A percentile compares a stretch with the other conserved stretches of the same genome.
Conservation (phyloP, 2,797 vertebrate genomes). For the Pseudochirops cupreus region DNA sequence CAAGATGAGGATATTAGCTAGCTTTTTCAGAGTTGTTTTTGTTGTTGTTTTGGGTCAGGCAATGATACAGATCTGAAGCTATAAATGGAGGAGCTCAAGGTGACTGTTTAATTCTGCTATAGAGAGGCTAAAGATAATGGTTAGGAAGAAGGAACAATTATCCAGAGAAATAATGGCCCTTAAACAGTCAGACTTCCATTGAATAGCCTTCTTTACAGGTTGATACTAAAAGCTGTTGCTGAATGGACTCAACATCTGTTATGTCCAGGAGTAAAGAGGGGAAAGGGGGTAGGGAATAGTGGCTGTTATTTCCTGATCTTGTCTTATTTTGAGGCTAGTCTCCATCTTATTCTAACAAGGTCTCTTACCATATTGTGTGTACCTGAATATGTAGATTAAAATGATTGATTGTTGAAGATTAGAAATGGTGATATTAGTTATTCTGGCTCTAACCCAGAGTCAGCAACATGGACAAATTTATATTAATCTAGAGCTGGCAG, state of each 20-base stretch:
- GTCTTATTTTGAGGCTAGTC: slow-evolving; percentile 28
- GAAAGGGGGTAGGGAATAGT: slow-evolving; percentile 13
- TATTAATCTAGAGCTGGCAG: slow-evolving; percentile 68
- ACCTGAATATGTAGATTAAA: slow-evolving; percentile 57
- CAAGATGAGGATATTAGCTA: background rate
- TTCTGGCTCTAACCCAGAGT: slow-evolving; percentile 44
- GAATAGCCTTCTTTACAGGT: slow-evolving; percentile 22
- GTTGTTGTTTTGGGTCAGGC: background rate
- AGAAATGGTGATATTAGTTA: slow-evolving; percentile 46
- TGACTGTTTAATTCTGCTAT: background rate
- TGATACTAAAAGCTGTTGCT: slow-evolving; percentile 23
- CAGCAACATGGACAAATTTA: slow-evolving; percentile 67
- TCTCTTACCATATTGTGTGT: slow-evolving; percentile 40
- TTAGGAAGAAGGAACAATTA: slow-evolving; percentile 1
- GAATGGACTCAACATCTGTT: slow-evolving; percentile 46
- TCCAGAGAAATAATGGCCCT: background rate
- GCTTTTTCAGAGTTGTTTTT: background rate
- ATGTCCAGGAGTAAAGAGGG: background rate
- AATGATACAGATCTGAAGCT: slow-evolving; percentile 4
- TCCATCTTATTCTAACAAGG: background rate
- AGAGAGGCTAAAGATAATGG: background rate
- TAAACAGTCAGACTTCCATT: background rate
- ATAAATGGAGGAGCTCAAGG: background rate
- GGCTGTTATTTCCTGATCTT: slow-evolving; percentile 5
- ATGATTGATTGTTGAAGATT: slow-evolving; percentile 49